A percentile compares a stretch with the other conserved stretches of the same genome.
These are phyloP conservation scores for Nemapogon koenigi DNA, from an alignment of 2,888 invertebrate genomes.

Conservation along the genomic window DNA sequence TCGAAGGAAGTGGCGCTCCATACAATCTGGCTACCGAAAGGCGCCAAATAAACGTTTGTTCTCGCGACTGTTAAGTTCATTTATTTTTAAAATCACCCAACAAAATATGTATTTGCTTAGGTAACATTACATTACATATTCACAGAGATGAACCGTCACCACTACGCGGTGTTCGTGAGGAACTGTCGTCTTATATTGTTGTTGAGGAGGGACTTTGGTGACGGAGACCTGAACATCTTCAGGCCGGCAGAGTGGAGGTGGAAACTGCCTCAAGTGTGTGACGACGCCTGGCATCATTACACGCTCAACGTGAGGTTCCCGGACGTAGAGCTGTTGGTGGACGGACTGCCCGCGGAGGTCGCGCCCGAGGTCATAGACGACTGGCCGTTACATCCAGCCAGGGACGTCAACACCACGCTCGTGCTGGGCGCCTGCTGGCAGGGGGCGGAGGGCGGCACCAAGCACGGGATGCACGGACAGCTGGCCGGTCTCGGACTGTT, in stretches of 20 bases:
- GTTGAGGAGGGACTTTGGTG: conserved; percentile 88
- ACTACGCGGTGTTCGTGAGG: conserved; percentile 95
- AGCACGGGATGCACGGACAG: conserved; percentile 89
- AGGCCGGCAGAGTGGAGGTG: conserved; percentile 99
- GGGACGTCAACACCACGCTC: conserved; percentile 91
- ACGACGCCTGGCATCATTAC: conserved; percentile 99
- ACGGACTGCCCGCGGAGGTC: conserved; percentile 73
- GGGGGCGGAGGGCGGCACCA: conserved; percentile 89
- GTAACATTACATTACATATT: conserved; percentile 13
- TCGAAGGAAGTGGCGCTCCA: too few relatives aligned
- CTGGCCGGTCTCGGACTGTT: conserved; percentile 85
- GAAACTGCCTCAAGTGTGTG: conserved; percentile 95
- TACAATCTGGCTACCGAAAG: too few relatives aligned
- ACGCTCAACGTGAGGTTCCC: conserved; percentile 93
- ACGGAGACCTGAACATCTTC: conserved; percentile 92
- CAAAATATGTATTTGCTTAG: too few relatives aligned
- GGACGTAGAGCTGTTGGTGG: conserved; percentile 86
- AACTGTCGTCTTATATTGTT: conserved; percentile 96
- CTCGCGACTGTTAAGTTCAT: too few relatives aligned
- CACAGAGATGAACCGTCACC: conserved; percentile 98
- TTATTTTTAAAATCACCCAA: too few relatives aligned
- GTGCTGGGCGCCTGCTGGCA: conserved; percentile 99
- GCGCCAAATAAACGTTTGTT: too few relatives aligned
- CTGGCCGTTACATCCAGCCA: conserved; percentile 97
- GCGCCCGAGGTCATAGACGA: conserved; percentile 96